Base-by-base conservation (phyloP, 2,797 vertebrate genomes). In the Cetoscarus ocellatus region DNA sequence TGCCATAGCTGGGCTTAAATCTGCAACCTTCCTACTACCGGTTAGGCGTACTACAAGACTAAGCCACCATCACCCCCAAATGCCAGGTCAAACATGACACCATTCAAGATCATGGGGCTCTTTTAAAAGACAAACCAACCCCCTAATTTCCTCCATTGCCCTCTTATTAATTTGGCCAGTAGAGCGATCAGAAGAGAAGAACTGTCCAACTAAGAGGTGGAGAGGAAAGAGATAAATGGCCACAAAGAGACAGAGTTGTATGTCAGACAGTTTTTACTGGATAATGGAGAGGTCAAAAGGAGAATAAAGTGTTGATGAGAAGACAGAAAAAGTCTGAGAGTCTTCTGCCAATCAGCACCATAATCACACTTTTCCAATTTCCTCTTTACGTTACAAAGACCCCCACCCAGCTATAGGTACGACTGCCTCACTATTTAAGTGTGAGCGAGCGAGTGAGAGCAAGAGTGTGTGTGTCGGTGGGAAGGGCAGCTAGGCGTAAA, bases 401-500 rank as follows among this genome's bases (percentile, higher is more conserved):
- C 57, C 61, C 67, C 15, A 58, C 60, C 68, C 48, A 48, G 70
- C 82, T 85, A 80, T 83, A 86, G 84, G 82, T 86, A 77, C 52
- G 73, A n/a, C 78, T 53, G 79, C 62, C 67, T 79, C 62, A 52
- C 80, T 80, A 64, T 88, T 82, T 82, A 77, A 68, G 73, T 69
- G 77, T 66, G 43, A 14, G 48, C 5, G 67, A 5, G 57, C 1
- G 60, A 10, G 63, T 9, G 61, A 15, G 52, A 18, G 75, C 38
- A 57, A 45, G 74, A 63, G 58, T 60, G 73, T 69, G 83, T 78
- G 82, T 83, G 82, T 83, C 67, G 72, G 77, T 95, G 92, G 94
- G 94, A 95, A 95, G 95, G 93, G 96, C 96, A 97, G 91, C 93
- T 95, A 96, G 96, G 96, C 95, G 96, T 96, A 97, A 98, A 97